Base-by-base conservation (phyloP, 2,113 vertebrate genomes). In the Megatriorchis doriae region DNA sequence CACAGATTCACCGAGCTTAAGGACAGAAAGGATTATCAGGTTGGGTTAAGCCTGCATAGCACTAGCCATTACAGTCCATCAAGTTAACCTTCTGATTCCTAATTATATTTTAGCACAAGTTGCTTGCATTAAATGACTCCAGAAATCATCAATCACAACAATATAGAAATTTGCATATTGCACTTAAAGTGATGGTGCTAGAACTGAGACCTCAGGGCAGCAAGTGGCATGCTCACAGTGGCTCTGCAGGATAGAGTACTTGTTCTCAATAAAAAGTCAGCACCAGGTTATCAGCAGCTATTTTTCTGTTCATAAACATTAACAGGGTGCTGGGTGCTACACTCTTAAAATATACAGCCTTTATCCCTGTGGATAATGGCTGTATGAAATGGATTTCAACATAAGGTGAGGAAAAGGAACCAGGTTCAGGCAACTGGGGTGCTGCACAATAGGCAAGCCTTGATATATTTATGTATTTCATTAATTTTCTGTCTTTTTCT, bases 161-260 rank as follows among this genome's bases (percentile, higher is more conserved):
- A 36, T 53, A 58, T 16, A 21, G 7, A 62, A 48, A 47, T 67
- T 11, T 77, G 4, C 6, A 40, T 70, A 36, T 48, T 62, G 12
- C 8, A 55, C 29, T 78, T 34, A 62, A 87, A 31, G 19, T 26
- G 38, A 48, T 38, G 9, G 3, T 63, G 47, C 10, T 75, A 88
- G 32, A 79, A n/a, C 19, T 71, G 91, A 88, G 52, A 79, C 32
- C 15, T 81, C 13, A 45, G 56, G 9, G 20, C 11, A 71, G 40
- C 34, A 79, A 71, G 25, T 34, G 31, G 53, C 55, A 62, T 0
- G 0, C 4, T 77, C 10, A 3, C 16, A 10, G 56, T 47, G 11
- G 18, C 7, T 82, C 16, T 82, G 42, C 13, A 75, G 38, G 6
- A 32, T 6, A 42, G 34, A 42, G 7, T 25, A 80, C 27, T 36